Conservation (phyloP, 30 jellyfish, hydroid and myxozoan species). For the Catostylus mosaicus region DNA sequence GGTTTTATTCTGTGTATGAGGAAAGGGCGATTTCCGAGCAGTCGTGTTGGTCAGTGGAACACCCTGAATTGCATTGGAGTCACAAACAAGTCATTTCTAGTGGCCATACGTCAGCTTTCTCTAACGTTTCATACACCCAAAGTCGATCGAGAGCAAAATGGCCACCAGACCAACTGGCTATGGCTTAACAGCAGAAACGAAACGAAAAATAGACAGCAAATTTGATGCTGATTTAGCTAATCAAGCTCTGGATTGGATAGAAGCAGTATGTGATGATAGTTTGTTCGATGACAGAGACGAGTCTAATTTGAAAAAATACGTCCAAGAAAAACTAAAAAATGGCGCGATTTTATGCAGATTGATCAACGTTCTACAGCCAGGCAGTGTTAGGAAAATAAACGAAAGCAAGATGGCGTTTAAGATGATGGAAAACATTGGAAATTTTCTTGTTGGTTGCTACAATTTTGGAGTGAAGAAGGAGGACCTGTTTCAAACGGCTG, state of each 20-base stretch:
- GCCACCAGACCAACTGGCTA: slow-evolving; percentile 95
- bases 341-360: slow-evolving; percentile 82
- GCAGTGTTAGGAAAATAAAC: slow-evolving; percentile 84
- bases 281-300: slow-evolving; percentile 27
- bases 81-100: not conserved
- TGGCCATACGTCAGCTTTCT: not conserved
- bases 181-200: slow-evolving; percentile 95
- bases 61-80: slow-evolving; percentile 9
- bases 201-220: slow-evolving; percentile 73
- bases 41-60: slow-evolving; percentile 13
- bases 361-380: slow-evolving; percentile 75
- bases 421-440: slow-evolving; percentile 97
- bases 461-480: slow-evolving; percentile 78
- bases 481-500: slow-evolving; percentile 99
- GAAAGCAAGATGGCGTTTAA: slow-evolving; percentile 78
- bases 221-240: slow-evolving; percentile 79
- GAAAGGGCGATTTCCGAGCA: not conserved
- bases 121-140: not conserved
- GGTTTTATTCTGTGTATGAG: not conserved
- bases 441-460: slow-evolving; percentile 82
- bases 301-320: slow-evolving; percentile 41
- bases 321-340: slow-evolving; percentile 69
- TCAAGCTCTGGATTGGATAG: slow-evolving; percentile 91
- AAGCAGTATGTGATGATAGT: slow-evolving; percentile 63
- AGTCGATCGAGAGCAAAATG: slow-evolving; percentile 35